A percentile compares a stretch with the other conserved stretches of the same genome.
phyloP scores from a whole-genome alignment of 2,888 invertebrate genomes.

The Bombylius discolor region DNA sequence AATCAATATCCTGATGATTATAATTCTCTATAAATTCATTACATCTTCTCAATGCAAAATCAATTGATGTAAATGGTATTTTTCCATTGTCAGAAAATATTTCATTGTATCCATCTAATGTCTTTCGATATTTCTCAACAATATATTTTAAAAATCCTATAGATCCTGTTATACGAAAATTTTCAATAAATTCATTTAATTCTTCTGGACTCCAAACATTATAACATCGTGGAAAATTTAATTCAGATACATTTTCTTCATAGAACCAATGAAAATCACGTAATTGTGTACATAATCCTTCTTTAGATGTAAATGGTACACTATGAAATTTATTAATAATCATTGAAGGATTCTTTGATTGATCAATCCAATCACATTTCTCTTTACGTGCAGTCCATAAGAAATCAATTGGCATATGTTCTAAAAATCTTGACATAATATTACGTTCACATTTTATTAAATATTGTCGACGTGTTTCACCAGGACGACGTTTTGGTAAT shows the following conservation, averaged over 20 bases:
- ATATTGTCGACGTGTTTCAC: slow-evolving; percentile 40
- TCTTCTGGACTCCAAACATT: slow-evolving; percentile 71
- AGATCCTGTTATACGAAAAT: slow-evolving; percentile 81
- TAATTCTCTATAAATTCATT: slow-evolving; percentile 61
- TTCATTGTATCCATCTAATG: slow-evolving; percentile 38
- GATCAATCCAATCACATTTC: slow-evolving; percentile 40
- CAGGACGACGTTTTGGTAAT: slow-evolving; percentile 31
- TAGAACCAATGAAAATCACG: slow-evolving; percentile 78
- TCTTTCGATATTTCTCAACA: slow-evolving; percentile 40
- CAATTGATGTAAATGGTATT: slow-evolving; percentile 59
- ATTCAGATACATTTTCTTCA: slow-evolving; percentile 64
- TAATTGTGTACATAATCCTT: slow-evolving; percentile 64
- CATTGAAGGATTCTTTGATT: slow-evolving; percentile 44
- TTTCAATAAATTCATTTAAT: slow-evolving; percentile 69
- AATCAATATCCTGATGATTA: slow-evolving; percentile 64
- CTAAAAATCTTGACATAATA: slow-evolving; percentile 62
- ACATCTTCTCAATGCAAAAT: slow-evolving; percentile 69
- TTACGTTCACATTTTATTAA: slow-evolving; percentile 53
- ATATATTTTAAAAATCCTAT: slow-evolving; percentile 71
- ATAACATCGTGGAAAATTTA: slow-evolving; percentile 79
- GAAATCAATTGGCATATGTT: slow-evolving; percentile 70
- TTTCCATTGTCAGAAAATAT: slow-evolving; percentile 47
- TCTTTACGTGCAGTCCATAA: slow-evolving; percentile 83
- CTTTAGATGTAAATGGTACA: slow-evolving; percentile 86
- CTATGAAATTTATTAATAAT: slow-evolving; percentile 70